Base-by-base conservation (phyloP, 2,888 invertebrate genomes). In the Caenorhabditis virilis region DNA sequence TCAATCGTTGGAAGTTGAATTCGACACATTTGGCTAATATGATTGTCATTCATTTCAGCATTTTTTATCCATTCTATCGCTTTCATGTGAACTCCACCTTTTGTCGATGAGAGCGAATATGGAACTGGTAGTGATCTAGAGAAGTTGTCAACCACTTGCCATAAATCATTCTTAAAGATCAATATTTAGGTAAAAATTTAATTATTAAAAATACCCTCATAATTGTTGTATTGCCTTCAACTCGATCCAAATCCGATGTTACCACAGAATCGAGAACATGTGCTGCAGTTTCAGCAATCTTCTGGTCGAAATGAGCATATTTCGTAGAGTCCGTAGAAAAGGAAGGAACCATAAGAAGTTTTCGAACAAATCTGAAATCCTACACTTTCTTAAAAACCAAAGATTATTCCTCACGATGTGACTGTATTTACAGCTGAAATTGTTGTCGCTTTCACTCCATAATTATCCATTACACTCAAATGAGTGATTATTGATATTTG, bases 401-500 rank as follows among this genome's bases (percentile, higher is more conserved):
- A n/a, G n/a, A n/a, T n/a, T n/a, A n/a, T n/a, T n/a, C n/a, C 51
- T 18, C 30, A 72, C 69, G 55, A 49, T 1, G 65, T 53, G 27
- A 80, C 81, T 4, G 81, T 79, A 39, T 72, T 65, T 6, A 81
- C 64, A 0, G 80, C 77, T 4, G 80, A 78, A 15, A 76, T 68
- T 0, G 74, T 69, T 16, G 76, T 67, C 1, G 78, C 79, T 22
- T 68, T 71, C 11, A 69, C 72, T 2, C 76, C 76, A 52, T 75
- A 81, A 7, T 77, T 80, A 1, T 77, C 80, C 30, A 82, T 58
- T 45, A 82, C 72, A 16, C 78, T 80, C n/a, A 81, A 62, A 62
- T 81, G 81, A 15, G 78, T 78, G 2, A 82, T 59, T 2, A 81
- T 66, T n/a, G 81, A 78, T 35, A 69, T 67, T 72, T 79, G 73